Conservation (phyloP, 2,797 vertebrate genomes). For the Vespertilio murinus region DNA sequence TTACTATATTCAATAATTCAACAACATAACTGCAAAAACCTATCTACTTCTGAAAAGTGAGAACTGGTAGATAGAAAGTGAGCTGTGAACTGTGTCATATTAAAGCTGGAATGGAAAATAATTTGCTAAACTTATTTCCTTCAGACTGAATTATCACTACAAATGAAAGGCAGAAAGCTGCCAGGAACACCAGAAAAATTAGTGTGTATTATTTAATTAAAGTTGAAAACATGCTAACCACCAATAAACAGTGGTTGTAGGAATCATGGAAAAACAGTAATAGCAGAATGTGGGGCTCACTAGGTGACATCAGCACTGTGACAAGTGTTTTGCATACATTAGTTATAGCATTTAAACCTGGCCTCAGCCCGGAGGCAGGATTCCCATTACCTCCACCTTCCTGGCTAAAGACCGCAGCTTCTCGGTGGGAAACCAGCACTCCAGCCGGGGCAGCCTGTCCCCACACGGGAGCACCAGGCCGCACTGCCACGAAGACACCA, state of each 20-base stretch:
- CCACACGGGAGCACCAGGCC: neutral
- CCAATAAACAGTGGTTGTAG: neutral
- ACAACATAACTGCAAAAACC: neutral
- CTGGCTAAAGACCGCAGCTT: neutral
- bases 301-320: neutral
- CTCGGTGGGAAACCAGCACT: neutral
- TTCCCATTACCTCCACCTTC: neutral
- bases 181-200: neutral
- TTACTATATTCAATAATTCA: neutral
- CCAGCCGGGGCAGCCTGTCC: neutral
- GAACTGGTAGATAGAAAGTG: neutral
- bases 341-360: neutral
- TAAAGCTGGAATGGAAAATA: neutral
- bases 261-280: neutral
- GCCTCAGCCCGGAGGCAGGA: neutral
- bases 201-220: neutral
- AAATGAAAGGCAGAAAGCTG: conserved; percentile 17
- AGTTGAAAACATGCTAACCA: neutral
- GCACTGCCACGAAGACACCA: neutral
- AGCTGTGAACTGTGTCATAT: neutral
- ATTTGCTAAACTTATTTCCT: conserved; percentile 8
- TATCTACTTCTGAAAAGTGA: neutral
- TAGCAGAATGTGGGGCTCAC: neutral
- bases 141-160: neutral
- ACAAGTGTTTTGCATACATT: neutral